A percentile compares a stretch with the other conserved stretches of the same genome.
Evolutionary conservation across 2,888 invertebrate genomes (phyloP).

Genomic region (Allygus modestus): DNA sequence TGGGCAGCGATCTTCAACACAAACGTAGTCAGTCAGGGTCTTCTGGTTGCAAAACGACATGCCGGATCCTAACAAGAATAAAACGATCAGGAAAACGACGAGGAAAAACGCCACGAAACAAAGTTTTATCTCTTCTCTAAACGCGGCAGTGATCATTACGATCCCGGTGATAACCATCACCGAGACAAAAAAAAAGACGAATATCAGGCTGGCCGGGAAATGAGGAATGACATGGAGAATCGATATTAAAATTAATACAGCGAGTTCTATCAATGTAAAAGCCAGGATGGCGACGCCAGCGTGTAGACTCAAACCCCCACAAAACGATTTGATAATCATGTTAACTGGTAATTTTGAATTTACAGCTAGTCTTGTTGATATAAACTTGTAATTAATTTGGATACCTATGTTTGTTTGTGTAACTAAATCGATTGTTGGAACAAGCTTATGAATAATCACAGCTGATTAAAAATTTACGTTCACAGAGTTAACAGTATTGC

Average conservation of each 20-base stretch:
- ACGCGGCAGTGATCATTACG: not conserved
- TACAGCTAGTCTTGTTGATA: too few relatives aligned
- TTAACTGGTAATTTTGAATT: not conserved
- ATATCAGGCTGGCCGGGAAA: not conserved
- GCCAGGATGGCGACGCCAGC: not conserved
- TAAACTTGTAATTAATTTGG: too few relatives aligned
- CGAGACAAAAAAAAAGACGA: not conserved
- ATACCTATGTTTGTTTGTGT: too few relatives aligned
- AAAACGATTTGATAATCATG: not conserved
- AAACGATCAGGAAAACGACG: not conserved
- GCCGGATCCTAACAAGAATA: not conserved
- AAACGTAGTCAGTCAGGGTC: not conserved
- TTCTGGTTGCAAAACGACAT: not conserved
- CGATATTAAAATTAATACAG: not conserved
- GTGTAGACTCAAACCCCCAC: not conserved
- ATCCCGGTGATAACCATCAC: not conserved
- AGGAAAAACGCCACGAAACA: not conserved
- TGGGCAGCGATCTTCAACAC: not conserved
- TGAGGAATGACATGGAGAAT: not conserved
- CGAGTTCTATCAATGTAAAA: not conserved
- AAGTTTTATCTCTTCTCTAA: not conserved
- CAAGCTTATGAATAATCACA: too few relatives aligned
- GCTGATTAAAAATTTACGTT: too few relatives aligned
- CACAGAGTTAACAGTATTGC: too few relatives aligned
- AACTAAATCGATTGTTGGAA: too few relatives aligned